Conservation (phyloP, 2,888 invertebrate genomes). For the Callosobruchus maculatus region DNA sequence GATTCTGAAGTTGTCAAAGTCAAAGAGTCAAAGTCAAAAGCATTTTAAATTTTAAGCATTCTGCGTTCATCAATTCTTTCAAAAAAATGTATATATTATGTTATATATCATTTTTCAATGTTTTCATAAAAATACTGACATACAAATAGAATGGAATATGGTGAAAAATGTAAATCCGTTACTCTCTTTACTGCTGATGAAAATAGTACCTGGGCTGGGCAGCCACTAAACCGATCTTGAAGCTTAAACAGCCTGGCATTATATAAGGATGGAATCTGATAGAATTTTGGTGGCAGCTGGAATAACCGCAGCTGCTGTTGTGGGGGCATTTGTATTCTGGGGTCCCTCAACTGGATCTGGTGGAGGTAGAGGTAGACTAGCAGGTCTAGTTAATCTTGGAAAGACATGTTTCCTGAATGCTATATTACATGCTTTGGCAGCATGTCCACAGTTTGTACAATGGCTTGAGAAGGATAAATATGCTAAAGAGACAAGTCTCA, state of each 20-base stretch:
- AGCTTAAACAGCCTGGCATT: neutral
- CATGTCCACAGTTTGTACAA: slow-evolving; percentile 77
- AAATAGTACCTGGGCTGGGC: neutral
- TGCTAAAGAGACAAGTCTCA: slow-evolving; percentile 66
- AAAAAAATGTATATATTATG: too few species aligned
- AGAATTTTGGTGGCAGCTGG: slow-evolving; percentile 75
- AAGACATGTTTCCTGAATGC: slow-evolving; percentile 93
- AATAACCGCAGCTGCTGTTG: slow-evolving; percentile 74
- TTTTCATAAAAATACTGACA: too few species aligned
- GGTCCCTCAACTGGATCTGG: slow-evolving; percentile 64
- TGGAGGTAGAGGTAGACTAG: slow-evolving; percentile 63
- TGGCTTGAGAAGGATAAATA: slow-evolving; percentile 73
- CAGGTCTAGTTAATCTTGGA: slow-evolving; percentile 86
- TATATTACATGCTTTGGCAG: slow-evolving; percentile 83
- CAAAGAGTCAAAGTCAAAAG: too few species aligned
- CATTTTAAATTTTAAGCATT: too few species aligned
- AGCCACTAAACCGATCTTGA: neutral
- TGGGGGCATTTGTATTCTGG: slow-evolving; percentile 82
- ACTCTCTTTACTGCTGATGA: neutral
- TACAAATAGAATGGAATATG: neutral
- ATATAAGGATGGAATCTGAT: slow-evolving; percentile 63
- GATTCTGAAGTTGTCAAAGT: too few species aligned
- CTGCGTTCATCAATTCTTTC: too few species aligned
- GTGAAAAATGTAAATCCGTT: neutral
- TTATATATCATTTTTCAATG: too few species aligned